Conservation (phyloP, 1,140 invertebrate genomes). For the Palaemon carinicauda region DNA sequence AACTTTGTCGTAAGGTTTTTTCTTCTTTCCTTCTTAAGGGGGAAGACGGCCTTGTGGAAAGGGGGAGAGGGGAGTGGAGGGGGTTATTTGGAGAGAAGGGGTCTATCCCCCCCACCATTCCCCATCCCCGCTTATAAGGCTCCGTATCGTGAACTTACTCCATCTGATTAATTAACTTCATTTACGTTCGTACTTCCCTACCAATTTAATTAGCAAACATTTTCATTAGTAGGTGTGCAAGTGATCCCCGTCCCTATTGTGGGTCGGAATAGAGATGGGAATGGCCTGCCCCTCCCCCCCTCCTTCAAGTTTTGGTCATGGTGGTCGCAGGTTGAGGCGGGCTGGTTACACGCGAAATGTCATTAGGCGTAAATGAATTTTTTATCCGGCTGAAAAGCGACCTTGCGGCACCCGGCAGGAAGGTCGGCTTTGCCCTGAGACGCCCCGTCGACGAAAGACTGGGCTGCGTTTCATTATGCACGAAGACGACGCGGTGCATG, state of each 20-base stretch:
- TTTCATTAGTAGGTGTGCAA: constrained; percentile 40
- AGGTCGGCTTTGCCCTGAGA: background rate
- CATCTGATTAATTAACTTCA: constrained; percentile 56
- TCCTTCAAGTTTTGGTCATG: background rate
- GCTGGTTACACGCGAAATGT: constrained; percentile 48
- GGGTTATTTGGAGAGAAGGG: background rate
- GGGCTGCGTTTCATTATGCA: background rate
- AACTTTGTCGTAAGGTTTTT: background rate
- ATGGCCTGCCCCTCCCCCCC: background rate
- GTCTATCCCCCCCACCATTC: background rate
- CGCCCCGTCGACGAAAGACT: background rate
- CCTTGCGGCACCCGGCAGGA: background rate
- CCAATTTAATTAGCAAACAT: constrained; percentile 58
- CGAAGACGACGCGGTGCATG: constrained; percentile 15
- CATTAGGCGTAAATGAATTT: constrained; percentile 44
- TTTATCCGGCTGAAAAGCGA: constrained; percentile 16
- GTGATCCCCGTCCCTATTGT: background rate
- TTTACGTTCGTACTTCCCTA: constrained; percentile 47
- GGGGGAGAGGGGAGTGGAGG: background rate
- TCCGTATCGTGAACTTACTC: constrained; percentile 25
- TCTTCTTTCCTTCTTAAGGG: background rate
- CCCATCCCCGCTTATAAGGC: background rate
- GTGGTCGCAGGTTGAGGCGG: constrained; percentile 40
- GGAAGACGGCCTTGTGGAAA: background rate
- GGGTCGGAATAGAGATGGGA: background rate